Percentiles rank a stretch among this genome's conserved stretches.
These are phyloP conservation scores for Altica lythri DNA, from an alignment of 2,888 invertebrate species.

Conservation along the genomic window DNA sequence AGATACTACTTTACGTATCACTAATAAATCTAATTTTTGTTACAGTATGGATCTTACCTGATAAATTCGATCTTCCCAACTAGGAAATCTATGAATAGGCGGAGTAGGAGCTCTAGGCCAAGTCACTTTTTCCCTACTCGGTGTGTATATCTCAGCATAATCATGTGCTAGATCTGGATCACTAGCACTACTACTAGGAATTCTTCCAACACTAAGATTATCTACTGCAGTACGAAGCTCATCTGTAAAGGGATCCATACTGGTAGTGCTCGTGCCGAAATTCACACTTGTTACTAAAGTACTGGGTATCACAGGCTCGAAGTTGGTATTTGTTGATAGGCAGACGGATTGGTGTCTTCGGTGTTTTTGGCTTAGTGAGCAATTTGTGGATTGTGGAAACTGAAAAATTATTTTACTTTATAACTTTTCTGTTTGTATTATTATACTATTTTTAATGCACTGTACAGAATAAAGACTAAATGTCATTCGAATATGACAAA, in stretches of 20 bases:
- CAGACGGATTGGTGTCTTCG: constrained; percentile 65
- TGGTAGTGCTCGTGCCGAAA: constrained; percentile 56
- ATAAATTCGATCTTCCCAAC: constrained; percentile 95
- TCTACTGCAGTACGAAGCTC: constrained; percentile 67
- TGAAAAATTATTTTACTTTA: constrained; percentile 27
- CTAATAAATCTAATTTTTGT: no score
- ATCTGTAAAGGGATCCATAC: constrained; percentile 63
- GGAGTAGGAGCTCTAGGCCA: constrained; percentile 78
- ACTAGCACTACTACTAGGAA: constrained; percentile 68
- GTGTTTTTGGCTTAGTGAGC: constrained; percentile 53
- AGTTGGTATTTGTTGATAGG: constrained; percentile 50
- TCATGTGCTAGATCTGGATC: constrained; percentile 78
- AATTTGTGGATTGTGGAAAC: constrained; percentile 55
- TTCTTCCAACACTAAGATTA: constrained; percentile 58
- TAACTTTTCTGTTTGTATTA: no score
- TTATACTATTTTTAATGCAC: no score
- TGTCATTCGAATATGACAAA: no score
- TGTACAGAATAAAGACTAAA: no score
- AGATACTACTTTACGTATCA: not conserved
- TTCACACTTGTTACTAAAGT: constrained; percentile 52
- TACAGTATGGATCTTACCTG: constrained; percentile 69
- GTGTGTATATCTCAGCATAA: constrained; percentile 93
- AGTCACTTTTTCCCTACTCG: constrained; percentile 69
- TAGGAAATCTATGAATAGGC: constrained; percentile 75
- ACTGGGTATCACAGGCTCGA: constrained; percentile 54